Base-by-base conservation (phyloP, 30 jellyfish, hydroid and myxozoan genomes). In the Phacellophora camtschatica region DNA sequence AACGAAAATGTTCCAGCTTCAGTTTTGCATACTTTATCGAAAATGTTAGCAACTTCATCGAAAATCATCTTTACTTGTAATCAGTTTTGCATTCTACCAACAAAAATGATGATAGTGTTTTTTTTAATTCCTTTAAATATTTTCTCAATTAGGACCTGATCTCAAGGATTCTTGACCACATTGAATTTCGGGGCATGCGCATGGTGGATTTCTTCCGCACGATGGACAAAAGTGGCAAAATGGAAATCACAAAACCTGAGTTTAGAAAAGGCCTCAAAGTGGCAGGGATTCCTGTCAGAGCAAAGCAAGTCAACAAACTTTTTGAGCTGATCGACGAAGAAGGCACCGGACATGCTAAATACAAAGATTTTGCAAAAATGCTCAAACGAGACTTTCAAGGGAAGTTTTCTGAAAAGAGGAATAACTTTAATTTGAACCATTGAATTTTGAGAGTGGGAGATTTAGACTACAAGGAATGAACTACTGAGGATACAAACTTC, bases 181-280 rank as follows among this genome's bases (percentile, higher is more conserved):
- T 84, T 37, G 95, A 71, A 65, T 66, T 57, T 37, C 95, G 95
- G 16, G 95, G 95, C 43, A 66, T 84, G 19, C 86, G 95, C 9
- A 68, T 84, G 77, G 50, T 66, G 84, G 95, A 84, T 34, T 74
- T 84, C 81, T 84, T 66, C 74, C 87, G 86, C 24, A 22, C 59
- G 20, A 73, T 84, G 81, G 84, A 71, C 81, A 84, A 74, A 45
- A 55, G 51, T 25, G 81, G 83, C 22, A 33, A 34, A 0, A 49
- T 71, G 70, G 15, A 48, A 74, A 30, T 84, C 24, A 73, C 88
- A 12, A 72, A 71, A 39, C 71, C 61, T 33, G 74, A 84, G 61
- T 63, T 84, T 48, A 55, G 24, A 28, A 48, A 37, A 36, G 88
- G 88, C 43, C 84, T 84, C 30, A 49, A 59, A 37, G 46, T 46